Conservation (phyloP, 2,113 vertebrate species). For the Nycticorax nycticorax region DNA sequence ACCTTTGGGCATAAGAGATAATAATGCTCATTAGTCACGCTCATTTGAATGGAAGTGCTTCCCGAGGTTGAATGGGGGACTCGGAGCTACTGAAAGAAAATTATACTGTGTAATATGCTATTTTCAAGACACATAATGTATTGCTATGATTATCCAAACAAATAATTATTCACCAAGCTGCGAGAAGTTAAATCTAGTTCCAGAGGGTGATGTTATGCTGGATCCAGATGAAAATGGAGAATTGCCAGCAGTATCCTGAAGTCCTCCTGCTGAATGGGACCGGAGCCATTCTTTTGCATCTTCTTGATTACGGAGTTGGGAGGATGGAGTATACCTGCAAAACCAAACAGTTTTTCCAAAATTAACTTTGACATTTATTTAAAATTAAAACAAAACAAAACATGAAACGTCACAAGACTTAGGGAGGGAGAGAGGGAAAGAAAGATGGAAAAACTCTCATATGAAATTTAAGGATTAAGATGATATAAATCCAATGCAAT, state of each 20-base stretch:
- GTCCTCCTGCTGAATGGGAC: slow-evolving; percentile 91
- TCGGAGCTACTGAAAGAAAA: neutral
- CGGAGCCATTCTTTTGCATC: slow-evolving; percentile 95
- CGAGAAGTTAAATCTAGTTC: slow-evolving; percentile 93
- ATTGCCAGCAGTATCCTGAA: slow-evolving; percentile 89
- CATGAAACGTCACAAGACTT: neutral
- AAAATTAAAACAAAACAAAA: neutral
- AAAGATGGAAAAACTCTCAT: neutral
- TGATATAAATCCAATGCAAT: neutral
- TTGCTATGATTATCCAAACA: neutral
- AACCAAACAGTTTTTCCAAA: neutral
- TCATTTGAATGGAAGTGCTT: neutral
- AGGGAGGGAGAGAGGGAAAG: neutral
- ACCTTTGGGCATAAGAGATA: neutral
- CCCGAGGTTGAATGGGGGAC: neutral
- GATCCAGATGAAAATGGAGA: slow-evolving; percentile 95
- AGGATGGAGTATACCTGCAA: slow-evolving; percentile 88
- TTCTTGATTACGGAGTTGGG: slow-evolving; percentile 90
- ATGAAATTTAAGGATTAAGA: neutral
- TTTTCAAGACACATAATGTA: neutral
- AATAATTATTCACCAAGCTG: slow-evolving; percentile 85
- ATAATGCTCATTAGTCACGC: neutral
- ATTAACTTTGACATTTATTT: neutral
- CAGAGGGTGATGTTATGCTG: slow-evolving; percentile 93
- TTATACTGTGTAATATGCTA: neutral